Conservation (phyloP, 2,113 vertebrate genomes). For the Carlito syrichta region DNA sequence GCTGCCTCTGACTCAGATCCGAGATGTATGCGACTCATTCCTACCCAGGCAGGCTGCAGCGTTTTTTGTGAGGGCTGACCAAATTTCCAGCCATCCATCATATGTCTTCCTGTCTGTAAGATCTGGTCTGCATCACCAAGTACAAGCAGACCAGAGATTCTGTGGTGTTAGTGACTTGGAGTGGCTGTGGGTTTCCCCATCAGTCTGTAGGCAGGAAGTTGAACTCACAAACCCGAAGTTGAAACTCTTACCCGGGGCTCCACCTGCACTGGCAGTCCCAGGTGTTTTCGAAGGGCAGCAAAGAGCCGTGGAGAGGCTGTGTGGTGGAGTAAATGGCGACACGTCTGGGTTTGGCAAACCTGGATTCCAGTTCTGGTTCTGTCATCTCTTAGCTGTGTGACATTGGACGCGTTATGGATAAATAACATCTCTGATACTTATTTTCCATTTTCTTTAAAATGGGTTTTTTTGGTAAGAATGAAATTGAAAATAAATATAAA, state of each 20-base stretch:
- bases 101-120: not conserved
- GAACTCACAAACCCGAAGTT: not conserved
- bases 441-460: not conserved
- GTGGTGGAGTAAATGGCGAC: not conserved
- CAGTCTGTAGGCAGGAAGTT: not conserved
- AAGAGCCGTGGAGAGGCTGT: not conserved
- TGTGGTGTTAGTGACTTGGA: not conserved
- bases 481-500: not conserved
- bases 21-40: accelerated
- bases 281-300: not conserved
- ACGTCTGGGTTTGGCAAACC: not conserved
- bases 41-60: not conserved
- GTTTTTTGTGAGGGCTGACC: not conserved
- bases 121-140: too few species aligned
- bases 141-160: not conserved
- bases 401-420: not conserved
- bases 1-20: not conserved
- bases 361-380: not conserved
- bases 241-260: not conserved
- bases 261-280: not conserved
- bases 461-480: not conserved
- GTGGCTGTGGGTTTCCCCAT: not conserved
- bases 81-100: not conserved
- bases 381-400: not conserved
- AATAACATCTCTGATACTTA: not conserved